These are phyloP conservation scores for Bradynema listronoti DNA, from an alignment of 1,140 invertebrate species.

Conservation along the genomic window DNA sequence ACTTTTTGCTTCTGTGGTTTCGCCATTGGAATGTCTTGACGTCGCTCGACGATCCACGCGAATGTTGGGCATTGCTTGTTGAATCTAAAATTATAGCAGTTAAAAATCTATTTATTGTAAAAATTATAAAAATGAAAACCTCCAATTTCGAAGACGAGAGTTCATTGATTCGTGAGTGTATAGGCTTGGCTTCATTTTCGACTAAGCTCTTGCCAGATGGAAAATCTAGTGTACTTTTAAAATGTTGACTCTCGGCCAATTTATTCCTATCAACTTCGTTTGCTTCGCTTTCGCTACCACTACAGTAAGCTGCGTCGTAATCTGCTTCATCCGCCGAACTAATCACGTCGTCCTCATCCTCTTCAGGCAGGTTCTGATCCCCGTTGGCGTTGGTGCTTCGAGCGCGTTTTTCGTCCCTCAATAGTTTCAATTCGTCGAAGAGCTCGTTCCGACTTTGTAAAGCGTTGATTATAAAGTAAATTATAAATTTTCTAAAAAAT, in stretches of 20 bases:
- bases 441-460: conserved; percentile 24
- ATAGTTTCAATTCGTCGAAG: conserved; percentile 22
- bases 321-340: too few species aligned
- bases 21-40: too few species aligned
- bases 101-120: conserved; percentile 8
- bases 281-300: too few species aligned
- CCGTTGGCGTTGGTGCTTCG: conserved; percentile 10
- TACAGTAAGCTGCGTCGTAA: too few species aligned
- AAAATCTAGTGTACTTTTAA: neutral
- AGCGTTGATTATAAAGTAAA: conserved; percentile 16
- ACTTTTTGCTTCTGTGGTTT: too few species aligned
- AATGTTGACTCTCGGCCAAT: neutral
- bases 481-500: conserved; percentile 35
- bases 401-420: conserved; percentile 8
- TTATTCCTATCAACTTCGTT: neutral
- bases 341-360: too few species aligned
- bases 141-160: neutral
- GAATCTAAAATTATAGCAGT: neutral
- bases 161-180: neutral
- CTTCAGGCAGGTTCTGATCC: conserved; percentile 12
- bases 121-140: too few species aligned
- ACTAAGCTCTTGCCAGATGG: neutral
- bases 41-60: conserved; percentile 22
- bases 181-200: neutral
- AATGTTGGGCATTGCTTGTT: conserved; percentile 29